These are phyloP conservation scores for Marmota monax DNA, from an alignment of 2,113 vertebrate genomes.

Conservation along the genomic window DNA sequence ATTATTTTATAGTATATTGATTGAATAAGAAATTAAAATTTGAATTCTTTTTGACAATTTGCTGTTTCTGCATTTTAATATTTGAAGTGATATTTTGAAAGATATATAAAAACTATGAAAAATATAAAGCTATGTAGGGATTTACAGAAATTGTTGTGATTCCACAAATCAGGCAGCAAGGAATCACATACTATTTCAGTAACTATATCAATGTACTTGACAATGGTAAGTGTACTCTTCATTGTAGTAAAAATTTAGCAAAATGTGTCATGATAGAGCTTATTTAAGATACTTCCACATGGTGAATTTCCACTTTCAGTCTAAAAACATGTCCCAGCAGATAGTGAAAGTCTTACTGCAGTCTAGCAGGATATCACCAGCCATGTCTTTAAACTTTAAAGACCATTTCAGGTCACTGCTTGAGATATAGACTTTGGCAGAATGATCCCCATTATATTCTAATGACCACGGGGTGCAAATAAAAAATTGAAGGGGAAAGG, in stretches of 20 bases:
- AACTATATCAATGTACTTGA: neutral
- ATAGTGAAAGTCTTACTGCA: neutral
- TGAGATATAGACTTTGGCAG: neutral
- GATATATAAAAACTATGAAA: neutral
- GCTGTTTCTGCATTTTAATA: neutral
- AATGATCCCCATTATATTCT: neutral
- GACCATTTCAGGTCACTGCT: conserved; percentile 43
- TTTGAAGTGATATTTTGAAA: neutral
- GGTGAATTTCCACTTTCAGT: conserved; percentile 45
- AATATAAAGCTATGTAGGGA: neutral
- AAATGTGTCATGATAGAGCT: neutral
- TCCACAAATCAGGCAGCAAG: neutral
- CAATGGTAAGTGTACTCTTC: neutral
- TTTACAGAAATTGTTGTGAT: neutral
- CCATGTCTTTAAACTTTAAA: neutral
- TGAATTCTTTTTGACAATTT: neutral
- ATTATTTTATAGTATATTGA: neutral
- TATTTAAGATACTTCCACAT: neutral
- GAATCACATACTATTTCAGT: neutral
- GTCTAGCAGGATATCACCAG: neutral
- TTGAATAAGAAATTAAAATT: neutral
- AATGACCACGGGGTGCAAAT: neutral
- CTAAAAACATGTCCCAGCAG: conserved; percentile 28
- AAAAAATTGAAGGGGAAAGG: neutral
- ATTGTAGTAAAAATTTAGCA: neutral